Base-by-base conservation (phyloP, 2,113 vertebrate species). In the Solea senegalensis region DNA sequence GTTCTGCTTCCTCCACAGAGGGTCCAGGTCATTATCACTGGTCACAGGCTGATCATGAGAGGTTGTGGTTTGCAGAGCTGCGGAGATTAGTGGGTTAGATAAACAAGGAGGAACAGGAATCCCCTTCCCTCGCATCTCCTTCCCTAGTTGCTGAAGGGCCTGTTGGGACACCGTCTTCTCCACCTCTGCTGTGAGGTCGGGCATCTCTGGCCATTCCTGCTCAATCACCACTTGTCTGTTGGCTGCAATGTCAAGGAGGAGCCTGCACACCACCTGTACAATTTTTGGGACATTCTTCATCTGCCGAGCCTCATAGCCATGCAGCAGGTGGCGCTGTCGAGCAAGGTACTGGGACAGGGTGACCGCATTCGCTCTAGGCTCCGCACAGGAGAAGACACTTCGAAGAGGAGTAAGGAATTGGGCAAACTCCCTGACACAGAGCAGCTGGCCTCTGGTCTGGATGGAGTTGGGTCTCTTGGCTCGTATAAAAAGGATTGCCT, bases 391-490 rank as follows among this genome's bases (percentile, higher is more conserved):
- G 53, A 99, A 99, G 1, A 99, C 91, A 0, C 92, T 97, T 46
- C 94, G 90, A 45, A 98, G 93, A 1, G 97, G 97, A 51, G 94
- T 94, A 61, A 99, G 92, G 85, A 98, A 98, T 86, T 96, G 97
- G 1, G 97, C 95, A 56, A 99, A 98, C 82, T 99, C 97, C 51
- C 95, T 89, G 16, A 99, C 91, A 5, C 97, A 99, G 8, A 98
- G 78, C 21, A 99, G 84, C 88, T 99, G 97, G 28, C 97, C 97
- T 78, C 97, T 91, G 1, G 97, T 98, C 86, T 99, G 97, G 85
- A 99, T 97, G 40, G 97, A 97, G 76, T 97, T 97, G 48, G 96
- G 96, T 61, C 97, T 93, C 83, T 98, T 99, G 28, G 96, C 96
- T 56, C 97, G 92, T 41, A 99, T 95, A 80, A 97, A 98, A 80